Percentiles rank a stretch among this genome's conserved stretches.
Evolutionary conservation across 2,888 invertebrate species (phyloP).

Genomic region (Laspeyria flexula): DNA sequence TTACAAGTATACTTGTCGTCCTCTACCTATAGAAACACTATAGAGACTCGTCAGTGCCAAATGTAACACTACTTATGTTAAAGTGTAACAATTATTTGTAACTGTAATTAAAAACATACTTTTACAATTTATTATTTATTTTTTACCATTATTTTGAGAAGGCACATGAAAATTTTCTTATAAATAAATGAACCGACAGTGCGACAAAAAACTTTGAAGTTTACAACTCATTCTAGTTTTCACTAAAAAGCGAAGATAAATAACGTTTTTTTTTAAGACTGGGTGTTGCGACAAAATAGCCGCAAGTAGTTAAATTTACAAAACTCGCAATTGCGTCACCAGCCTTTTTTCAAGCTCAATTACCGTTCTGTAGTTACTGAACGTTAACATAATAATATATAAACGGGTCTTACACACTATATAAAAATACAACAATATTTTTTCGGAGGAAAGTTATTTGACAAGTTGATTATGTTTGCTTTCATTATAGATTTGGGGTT

Average conservation of each 20-base stretch:
- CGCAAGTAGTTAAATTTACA: conserved; percentile 24
- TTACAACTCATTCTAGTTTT: conserved; percentile 30
- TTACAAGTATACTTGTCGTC: conserved; percentile 6
- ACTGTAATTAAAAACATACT: conserved; percentile 73
- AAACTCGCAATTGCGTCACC: conserved; percentile 44
- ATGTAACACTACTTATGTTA: conserved; percentile 71
- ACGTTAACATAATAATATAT: conserved; percentile 55
- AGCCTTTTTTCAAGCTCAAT: conserved; percentile 56
- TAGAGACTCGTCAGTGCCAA: conserved; percentile 63
- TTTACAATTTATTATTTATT: conserved; percentile 68
- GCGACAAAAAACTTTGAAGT: conserved; percentile 43
- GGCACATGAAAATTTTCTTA: conserved; percentile 84
- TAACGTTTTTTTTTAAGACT: conserved; percentile 19
- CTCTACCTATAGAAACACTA: conserved; percentile 44
- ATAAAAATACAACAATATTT: conserved; percentile 82
- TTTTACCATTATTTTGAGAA: conserved; percentile 79
- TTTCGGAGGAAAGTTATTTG: conserved; percentile 57
- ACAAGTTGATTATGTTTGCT: conserved; percentile 33
- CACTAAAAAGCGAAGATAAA: conserved; percentile 46
- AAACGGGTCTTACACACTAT: conserved; percentile 76
- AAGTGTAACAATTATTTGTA: conserved; percentile 75
- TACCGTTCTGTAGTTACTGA: conserved; percentile 47
- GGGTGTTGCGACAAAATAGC: conserved; percentile 21
- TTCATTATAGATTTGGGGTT: background rate
- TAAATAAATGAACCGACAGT: conserved; percentile 72